phyloP scores from a whole-genome alignment of 1,140 invertebrate species.

The Planococcus citri region DNA sequence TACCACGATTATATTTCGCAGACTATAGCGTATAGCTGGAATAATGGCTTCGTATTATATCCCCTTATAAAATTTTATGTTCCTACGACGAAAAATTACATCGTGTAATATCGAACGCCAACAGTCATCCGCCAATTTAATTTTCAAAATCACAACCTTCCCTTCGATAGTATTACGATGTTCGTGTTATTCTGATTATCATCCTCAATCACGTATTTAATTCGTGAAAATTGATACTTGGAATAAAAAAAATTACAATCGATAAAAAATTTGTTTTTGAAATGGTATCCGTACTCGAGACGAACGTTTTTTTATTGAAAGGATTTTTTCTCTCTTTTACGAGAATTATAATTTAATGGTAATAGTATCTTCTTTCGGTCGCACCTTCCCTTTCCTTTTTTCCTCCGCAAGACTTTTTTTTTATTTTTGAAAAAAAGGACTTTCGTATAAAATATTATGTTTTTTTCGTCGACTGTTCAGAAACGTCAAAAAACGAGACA shows the following conservation, averaged over 20 bases:
- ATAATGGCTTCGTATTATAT: too few species aligned
- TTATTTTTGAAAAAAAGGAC: neutral
- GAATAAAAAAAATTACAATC: neutral
- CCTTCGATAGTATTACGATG: neutral
- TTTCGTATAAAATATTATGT: neutral
- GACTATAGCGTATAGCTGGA: too few species aligned
- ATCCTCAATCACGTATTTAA: neutral
- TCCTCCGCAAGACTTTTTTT: neutral
- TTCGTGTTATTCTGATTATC: neutral
- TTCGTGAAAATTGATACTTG: neutral
- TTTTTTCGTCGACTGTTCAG: too few species aligned
- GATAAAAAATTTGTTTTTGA: neutral
- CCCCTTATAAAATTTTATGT: too few species aligned
- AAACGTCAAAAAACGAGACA: neutral
- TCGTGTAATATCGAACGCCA: neutral
- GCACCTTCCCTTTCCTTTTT: neutral
- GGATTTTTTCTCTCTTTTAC: neutral
- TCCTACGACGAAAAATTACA: neutral
- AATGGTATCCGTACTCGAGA: neutral
- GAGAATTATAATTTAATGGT: neutral
- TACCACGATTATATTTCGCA: too few species aligned
- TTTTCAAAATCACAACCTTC: neutral
- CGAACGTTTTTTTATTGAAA: neutral
- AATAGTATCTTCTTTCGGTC: neutral
- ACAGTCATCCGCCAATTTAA: neutral